These are phyloP conservation scores for Cynoglossus semilaevis DNA, from an alignment of 2,113 vertebrate genomes.

Conservation along the genomic window DNA sequence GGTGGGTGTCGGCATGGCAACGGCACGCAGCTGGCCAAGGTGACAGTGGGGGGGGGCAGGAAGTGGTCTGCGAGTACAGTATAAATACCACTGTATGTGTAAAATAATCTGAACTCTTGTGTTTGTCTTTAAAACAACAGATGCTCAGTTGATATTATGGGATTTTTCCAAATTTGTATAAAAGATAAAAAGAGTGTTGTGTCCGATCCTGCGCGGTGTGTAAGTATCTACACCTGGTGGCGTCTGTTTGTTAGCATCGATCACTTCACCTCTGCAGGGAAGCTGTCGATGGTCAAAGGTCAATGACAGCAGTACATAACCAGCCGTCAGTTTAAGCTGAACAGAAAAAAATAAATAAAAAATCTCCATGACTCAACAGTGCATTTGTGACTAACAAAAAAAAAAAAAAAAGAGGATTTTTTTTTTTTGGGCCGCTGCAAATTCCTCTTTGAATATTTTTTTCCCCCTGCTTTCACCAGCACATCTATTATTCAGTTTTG, in stretches of 20 bases:
- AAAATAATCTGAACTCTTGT: too few species aligned
- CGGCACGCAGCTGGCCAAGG: conserved; percentile 30
- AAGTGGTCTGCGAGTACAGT: conserved; percentile 33
- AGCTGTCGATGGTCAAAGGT: not conserved
- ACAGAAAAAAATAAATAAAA: not conserved
- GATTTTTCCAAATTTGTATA: not conserved
- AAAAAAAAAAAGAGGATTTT: not conserved
- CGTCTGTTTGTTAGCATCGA: not conserved
- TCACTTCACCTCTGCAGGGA: too few species aligned
- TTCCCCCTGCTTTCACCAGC: too few species aligned
- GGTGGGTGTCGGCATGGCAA: conserved; percentile 50
- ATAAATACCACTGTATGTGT: conserved; percentile 16
- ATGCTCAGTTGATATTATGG: conserved; percentile 4
- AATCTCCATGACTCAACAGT: not conserved
- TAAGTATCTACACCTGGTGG: not conserved
- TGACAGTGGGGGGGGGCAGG: conserved; percentile 41
- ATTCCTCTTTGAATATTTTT: too few species aligned
- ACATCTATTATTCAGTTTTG: too few species aligned
- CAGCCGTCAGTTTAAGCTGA: not conserved
- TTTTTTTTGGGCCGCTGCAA: too few species aligned
- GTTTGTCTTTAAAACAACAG: too few species aligned
- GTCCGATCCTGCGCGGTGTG: not conserved
- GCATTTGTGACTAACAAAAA: not conserved
- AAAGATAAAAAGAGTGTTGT: not conserved
- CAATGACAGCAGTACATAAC: conserved; percentile 3